A percentile compares a stretch with the other conserved stretches of the same genome.
These are phyloP conservation scores for Iphiclides podalirius DNA, from an alignment of 2,888 invertebrate species.

Conservation along the genomic window DNA sequence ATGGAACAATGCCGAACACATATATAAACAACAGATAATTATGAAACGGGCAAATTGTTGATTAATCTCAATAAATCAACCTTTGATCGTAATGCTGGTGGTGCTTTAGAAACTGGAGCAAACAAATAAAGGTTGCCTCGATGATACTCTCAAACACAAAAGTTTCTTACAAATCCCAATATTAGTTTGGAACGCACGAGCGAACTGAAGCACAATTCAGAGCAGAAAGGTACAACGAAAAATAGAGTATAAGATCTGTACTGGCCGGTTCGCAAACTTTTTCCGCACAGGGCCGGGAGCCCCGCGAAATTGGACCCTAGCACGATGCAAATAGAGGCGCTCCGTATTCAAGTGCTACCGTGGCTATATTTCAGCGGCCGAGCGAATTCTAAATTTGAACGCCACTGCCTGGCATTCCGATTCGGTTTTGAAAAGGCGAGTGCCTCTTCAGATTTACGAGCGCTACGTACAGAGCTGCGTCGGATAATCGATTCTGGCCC, in stretches of 20 bases:
- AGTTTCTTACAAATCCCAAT: slow-evolving; percentile 40
- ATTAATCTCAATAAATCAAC: no score
- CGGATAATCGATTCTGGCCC: slow-evolving; percentile 40
- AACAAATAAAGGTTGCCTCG: slow-evolving; percentile 10
- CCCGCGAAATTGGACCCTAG: slow-evolving; percentile 32
- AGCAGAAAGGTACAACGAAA: slow-evolving; percentile 35
- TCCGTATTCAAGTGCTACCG: slow-evolving; percentile 24
- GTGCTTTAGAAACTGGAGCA: no score
- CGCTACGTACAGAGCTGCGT: slow-evolving; percentile 35
- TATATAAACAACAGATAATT: no score
- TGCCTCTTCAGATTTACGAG: slow-evolving; percentile 58
- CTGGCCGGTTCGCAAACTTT: slow-evolving; percentile 28
- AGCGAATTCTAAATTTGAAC: slow-evolving; percentile 60
- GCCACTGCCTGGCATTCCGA: slow-evolving; percentile 50
- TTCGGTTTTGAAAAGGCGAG: slow-evolving; percentile 60
- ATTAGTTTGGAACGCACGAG: slow-evolving; percentile 40
- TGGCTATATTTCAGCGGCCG: slow-evolving; percentile 46
- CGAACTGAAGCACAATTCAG: slow-evolving; percentile 39
- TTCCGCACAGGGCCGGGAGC: slow-evolving; percentile 23
- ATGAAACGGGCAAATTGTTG: no score
- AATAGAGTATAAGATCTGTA: slow-evolving; percentile 36
- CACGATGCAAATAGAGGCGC: slow-evolving; percentile 10
- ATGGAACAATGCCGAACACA: no score
- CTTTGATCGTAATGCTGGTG: no score
- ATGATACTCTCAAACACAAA: slow-evolving; percentile 26